Evolutionary conservation across 2,113 vertebrate genomes (phyloP).

Genomic region (Lichenostomus cassidix): DNA sequence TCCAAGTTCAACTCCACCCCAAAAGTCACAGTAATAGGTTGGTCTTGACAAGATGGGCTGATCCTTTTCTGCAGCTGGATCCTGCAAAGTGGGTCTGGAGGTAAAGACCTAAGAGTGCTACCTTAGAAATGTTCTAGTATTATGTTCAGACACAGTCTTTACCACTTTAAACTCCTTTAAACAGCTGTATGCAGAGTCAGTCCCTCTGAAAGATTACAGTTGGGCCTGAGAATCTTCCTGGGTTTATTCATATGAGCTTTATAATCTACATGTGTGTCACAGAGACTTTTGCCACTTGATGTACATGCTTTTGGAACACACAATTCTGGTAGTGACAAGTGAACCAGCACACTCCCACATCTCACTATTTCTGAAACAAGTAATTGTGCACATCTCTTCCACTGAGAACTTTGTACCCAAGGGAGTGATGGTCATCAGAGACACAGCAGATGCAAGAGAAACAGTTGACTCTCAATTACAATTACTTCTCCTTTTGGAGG

Average conservation of each 20-base stretch:
- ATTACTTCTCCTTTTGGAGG: not conserved
- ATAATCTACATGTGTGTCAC: not conserved
- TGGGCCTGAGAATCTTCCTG: not conserved
- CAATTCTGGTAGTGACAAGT: not conserved
- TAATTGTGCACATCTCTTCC: not conserved
- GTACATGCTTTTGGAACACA: not conserved
- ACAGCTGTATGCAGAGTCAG: not conserved
- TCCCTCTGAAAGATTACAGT: not conserved
- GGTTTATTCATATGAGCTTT: conserved; percentile 7
- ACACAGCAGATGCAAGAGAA: not conserved
- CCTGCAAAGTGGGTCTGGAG: not conserved
- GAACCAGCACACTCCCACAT: not conserved
- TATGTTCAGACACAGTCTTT: not conserved
- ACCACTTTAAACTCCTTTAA: not conserved
- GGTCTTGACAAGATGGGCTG: not conserved
- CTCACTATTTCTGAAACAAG: conserved; percentile 17
- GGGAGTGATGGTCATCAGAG: not conserved
- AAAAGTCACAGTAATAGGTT: not conserved
- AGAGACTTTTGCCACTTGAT: not conserved
- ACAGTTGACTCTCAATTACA: not conserved
- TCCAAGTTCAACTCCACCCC: not conserved
- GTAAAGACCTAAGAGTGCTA: not conserved
- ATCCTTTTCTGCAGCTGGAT: not conserved
- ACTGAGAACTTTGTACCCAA: not conserved
- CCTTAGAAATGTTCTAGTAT: not conserved